Conservation (phyloP, 2,888 invertebrate genomes). For the Pyrocoelia pectoralis region DNA sequence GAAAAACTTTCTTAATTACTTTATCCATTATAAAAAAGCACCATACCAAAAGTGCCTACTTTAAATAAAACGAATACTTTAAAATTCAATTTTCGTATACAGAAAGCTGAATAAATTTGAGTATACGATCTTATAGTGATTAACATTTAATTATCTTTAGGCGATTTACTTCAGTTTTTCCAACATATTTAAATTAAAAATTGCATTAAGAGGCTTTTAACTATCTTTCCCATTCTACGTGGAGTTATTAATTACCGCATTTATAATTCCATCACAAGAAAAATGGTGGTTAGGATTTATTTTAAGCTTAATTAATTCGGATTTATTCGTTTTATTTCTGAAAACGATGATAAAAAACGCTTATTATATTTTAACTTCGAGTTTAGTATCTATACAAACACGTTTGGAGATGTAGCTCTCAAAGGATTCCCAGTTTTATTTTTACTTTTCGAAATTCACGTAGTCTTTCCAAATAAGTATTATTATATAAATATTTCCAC, state of each 20-base stretch:
- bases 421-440: no score
- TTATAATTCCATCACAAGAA: constrained; percentile 34
- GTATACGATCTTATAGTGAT: constrained; percentile 44
- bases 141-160: constrained; percentile 46
- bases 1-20: background rate
- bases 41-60: background rate
- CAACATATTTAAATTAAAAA: constrained; percentile 37
- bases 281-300: constrained; percentile 28
- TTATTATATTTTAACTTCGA: background rate
- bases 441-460: no score
- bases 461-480: no score
- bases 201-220: constrained; percentile 38
- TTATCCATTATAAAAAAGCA: background rate
- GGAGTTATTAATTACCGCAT: constrained; percentile 41
- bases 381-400: background rate
- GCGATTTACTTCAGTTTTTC: constrained; percentile 43
- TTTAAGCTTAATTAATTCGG: constrained; percentile 30
- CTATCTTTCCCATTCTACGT: constrained; percentile 32
- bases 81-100: constrained; percentile 13
- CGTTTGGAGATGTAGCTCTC: no score
- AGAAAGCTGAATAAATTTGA: constrained; percentile 38
- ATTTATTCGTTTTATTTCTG: constrained; percentile 11
- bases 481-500: no score
- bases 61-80: background rate
- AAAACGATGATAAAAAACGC: background rate